Evolutionary conservation across 2,888 invertebrate genomes (phyloP), one percentile per base, ranked within the genome.

Genomic region (Cryptus viduatorius): DNA sequence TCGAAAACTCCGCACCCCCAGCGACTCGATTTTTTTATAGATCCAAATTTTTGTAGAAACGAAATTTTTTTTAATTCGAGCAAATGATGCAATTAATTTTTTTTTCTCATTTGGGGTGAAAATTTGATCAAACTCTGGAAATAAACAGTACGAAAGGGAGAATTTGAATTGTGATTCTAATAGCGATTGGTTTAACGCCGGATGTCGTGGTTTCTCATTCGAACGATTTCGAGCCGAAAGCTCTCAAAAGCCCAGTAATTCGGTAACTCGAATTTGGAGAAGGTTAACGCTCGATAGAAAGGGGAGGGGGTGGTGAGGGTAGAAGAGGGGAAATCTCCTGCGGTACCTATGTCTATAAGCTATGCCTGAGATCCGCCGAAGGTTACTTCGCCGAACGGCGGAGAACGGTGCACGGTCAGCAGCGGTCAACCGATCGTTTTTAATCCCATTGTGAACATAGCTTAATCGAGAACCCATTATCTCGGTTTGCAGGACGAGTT

Each of bases 381-480:
- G 81, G 72, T 78, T 64, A 73, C 67, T 80, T 73, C 76, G 77
- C 67, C 87, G 89, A 91, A 91, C 85, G 91, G 90, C 50, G 53
- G 44, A 46, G 64, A 78, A 79, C 71, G 59, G 79, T 82, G 84
- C 93, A 89, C 87, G 92, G 92, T 93, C 93, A 93, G 92, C 93
- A 92, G 92, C 84, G 93, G 92, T 92, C 92, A 89, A 91, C 91
- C 91, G 89, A 89, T 90, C 91, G 91, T 92, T 93, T 93, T 92
- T 92, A 92, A 92, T 92, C 91, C 92, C 91, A 93, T 92, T 92
- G 93, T 93, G 92, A 92, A 89, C 91, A 90, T 86, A 91, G 89
- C 91, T 92, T 93, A 93, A 93, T 93, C 92, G 92, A 90, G 92
- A 92, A 92, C 87, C 92, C 92, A 92, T 92, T 92, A 92, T 85